Conservation (phyloP, 37 sponge, comb jelly and placozoan genomes). For the Theonella swinhoei region DNA sequence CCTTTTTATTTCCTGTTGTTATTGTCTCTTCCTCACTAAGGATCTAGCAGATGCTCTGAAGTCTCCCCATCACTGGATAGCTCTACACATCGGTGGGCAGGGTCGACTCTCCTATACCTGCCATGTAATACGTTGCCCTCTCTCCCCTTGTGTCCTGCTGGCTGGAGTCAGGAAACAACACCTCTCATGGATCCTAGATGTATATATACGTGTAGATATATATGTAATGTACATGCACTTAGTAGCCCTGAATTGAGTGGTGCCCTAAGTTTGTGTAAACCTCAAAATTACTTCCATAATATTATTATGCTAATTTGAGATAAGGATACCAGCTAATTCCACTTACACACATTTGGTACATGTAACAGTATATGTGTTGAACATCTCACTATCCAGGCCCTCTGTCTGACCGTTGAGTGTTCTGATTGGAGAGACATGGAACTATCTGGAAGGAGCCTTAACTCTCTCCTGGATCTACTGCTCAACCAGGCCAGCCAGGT, state of each 20-base stretch:
- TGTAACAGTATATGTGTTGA: no score
- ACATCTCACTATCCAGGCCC: no score
- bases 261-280: no score
- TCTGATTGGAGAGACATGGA: conserved; percentile 13
- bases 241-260: no score
- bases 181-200: not conserved
- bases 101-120: conserved; percentile 10
- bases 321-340: not conserved
- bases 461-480: conserved; percentile 19
- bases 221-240: no score
- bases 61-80: conserved; percentile 12
- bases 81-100: conserved; percentile 1
- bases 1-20: not conserved
- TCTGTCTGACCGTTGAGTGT: conserved; percentile 16
- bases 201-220: no score
- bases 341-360: no score
- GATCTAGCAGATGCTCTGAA: not conserved
- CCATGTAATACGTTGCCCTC: conserved; percentile 11
- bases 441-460: conserved; percentile 22
- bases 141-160: conserved; percentile 12
- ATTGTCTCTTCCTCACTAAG: not conserved
- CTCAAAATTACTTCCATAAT: no score
- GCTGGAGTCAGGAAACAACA: conserved; percentile 9
- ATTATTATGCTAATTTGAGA: no score
- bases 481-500: conserved; percentile 40